Evolutionary conservation across 1,140 invertebrate genomes (phyloP).

Genomic region (Drosophila pandora): DNA sequence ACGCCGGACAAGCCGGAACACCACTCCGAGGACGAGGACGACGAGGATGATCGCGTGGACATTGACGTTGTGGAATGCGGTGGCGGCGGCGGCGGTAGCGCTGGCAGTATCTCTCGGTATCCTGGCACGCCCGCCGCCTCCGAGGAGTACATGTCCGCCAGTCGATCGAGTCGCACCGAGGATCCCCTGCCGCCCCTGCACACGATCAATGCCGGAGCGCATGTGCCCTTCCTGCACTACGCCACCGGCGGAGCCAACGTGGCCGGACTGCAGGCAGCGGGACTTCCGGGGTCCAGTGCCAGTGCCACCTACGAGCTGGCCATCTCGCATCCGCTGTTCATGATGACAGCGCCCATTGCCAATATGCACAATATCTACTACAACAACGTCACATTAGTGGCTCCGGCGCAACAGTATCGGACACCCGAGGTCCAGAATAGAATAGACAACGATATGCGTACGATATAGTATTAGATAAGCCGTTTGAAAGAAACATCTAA

Average conservation of each 20-base stretch:
- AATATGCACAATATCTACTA: slow-evolving; percentile 66
- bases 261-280: slow-evolving; percentile 57
- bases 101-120: slow-evolving; percentile 29
- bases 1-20: slow-evolving; percentile 86
- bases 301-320: slow-evolving; percentile 64
- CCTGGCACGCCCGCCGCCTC: slow-evolving; percentile 43
- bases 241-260: slow-evolving; percentile 57
- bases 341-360: slow-evolving; percentile 70
- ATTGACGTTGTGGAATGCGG: slow-evolving; percentile 72
- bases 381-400: slow-evolving; percentile 64
- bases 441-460: slow-evolving; percentile 75
- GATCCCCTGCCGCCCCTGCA: slow-evolving; percentile 70
- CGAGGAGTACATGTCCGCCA: slow-evolving; percentile 47
- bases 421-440: slow-evolving; percentile 67
- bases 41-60: slow-evolving; percentile 58
- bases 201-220: slow-evolving; percentile 68
- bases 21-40: slow-evolving; percentile 55
- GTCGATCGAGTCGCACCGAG: slow-evolving; percentile 38
- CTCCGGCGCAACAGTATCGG: slow-evolving; percentile 64
- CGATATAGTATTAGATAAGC: slow-evolving; percentile 47
- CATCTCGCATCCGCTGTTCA: slow-evolving; percentile 68
- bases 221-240: slow-evolving; percentile 71
- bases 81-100: slow-evolving; percentile 22
- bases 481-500: neutral
- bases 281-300: slow-evolving; percentile 27